Evolutionary conservation across 2,797 vertebrate species (phyloP).

Genomic region (Lates japonicus): DNA sequence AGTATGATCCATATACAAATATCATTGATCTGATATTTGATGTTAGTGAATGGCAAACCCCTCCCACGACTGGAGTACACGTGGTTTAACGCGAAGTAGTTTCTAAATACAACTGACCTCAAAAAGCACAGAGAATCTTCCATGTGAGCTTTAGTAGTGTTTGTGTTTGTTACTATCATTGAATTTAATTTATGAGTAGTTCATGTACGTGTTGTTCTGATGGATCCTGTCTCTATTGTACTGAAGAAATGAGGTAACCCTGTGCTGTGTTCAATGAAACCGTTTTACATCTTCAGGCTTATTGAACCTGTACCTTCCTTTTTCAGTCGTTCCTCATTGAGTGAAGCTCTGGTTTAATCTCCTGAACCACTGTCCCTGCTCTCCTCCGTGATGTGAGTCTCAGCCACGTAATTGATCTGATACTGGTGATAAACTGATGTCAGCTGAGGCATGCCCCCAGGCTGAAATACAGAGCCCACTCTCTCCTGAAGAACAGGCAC

Average conservation of each 20-base stretch:
- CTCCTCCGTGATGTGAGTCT: constrained; percentile 79
- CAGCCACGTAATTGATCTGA: background rate
- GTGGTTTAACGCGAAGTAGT: constrained; percentile 70
- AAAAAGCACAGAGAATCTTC: constrained; percentile 9
- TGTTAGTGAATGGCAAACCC: constrained; percentile 3
- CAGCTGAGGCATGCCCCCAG: constrained; percentile 57
- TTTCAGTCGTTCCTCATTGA: constrained; percentile 79
- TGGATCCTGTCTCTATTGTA: constrained; percentile 83
- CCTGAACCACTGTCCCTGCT: constrained; percentile 77
- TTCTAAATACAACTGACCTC: constrained; percentile 67
- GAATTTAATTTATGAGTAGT: background rate
- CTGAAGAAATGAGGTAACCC: constrained; percentile 83
- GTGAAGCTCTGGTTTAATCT: constrained; percentile 77
- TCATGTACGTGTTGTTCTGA: constrained; percentile 19
- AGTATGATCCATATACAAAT: too few species aligned
- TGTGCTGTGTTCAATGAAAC: background rate
- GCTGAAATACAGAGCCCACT: constrained; percentile 76
- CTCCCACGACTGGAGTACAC: constrained; percentile 49
- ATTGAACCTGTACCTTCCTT: background rate
- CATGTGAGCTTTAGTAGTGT: background rate
- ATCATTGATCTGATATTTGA: background rate
- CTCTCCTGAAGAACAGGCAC: constrained; percentile 47
- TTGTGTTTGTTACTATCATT: too few species aligned
- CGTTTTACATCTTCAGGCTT: background rate
- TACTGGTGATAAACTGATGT: background rate